Evolutionary conservation across 1,140 invertebrate species (phyloP), one percentile per base, ranked within the genome.

Genomic region (Neodiprion lecontei): DNA sequence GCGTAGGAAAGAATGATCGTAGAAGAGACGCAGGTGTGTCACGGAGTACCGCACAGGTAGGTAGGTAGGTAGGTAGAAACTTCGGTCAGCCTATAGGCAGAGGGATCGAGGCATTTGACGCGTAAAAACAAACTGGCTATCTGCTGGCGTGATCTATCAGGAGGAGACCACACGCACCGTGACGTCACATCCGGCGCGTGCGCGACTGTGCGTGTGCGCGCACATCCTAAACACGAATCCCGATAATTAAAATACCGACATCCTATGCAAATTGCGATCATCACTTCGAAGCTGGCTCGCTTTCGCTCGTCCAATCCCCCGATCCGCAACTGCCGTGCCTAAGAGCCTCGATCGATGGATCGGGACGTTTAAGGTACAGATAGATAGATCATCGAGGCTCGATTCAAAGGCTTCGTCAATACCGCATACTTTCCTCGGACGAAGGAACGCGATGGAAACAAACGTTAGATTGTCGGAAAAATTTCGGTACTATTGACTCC

Each of bases 121-220:
- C 68, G 28, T 14, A 69, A 69, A 69, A 69, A 69, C 68, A 69
- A n/a, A 28, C 23, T 40, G 28, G 68, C 68, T 12, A 21, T 28
- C 12, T 69, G 11, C 28, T 40, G 23, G 12, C 12, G 14, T 17
- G 14, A 69, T 69, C 48, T 71, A 69, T 17, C 53, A 61, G 53
- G 53, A 61, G 28, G 70, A 67, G 75, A 74, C 75, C 75, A 76
- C 75, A 76, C 75, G 72, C 73, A 74, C 70, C 48, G 17, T 76
- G 72, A 76, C 72, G 75, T 76, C 75, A 76, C 49, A 76, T 76
- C 75, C 75, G 73, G 73, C 72, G 75, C 72, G 75, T 72, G 72
- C 72, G 69, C 72, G 17, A 53, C 70, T 72, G 68, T 49, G 48
- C 68, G 53, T 50, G 40, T 53, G 61, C 21, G 48, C 47, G 69